These are phyloP conservation scores for Yponomeuta plumbellus DNA, from an alignment of 2,888 invertebrate genomes.

Conservation along the genomic window DNA sequence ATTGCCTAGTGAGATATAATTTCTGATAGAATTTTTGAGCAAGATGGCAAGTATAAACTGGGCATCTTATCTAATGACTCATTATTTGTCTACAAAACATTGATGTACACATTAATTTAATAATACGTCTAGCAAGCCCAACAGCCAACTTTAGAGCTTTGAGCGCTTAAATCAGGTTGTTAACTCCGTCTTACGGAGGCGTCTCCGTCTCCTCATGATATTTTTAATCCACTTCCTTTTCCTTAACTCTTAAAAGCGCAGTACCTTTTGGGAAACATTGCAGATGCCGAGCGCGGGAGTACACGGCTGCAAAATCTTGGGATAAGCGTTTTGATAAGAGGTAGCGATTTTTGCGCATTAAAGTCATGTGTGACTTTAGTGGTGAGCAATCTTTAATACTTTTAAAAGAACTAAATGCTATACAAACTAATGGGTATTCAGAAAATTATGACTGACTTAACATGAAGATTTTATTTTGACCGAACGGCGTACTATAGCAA, in stretches of 20 bases:
- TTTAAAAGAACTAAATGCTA: no score
- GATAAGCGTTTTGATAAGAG: not conserved
- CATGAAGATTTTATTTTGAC: no score
- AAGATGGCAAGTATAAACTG: no score
- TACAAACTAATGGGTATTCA: no score
- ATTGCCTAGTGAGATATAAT: no score
- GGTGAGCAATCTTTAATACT: no score
- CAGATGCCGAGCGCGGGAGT: constrained; percentile 5
- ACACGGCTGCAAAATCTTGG: not conserved
- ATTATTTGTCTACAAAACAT: no score
- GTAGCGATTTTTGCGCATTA: not conserved
- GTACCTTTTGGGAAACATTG: constrained; percentile 11
- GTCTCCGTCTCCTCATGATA: constrained; percentile 3
- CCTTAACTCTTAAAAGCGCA: not conserved
- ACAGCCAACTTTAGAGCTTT: not conserved
- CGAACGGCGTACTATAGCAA: no score
- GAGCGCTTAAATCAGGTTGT: constrained; percentile 7
- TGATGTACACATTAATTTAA: no score
- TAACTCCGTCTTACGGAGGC: constrained; percentile 2
- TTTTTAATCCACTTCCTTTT: constrained; percentile 10
- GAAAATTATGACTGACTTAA: no score
- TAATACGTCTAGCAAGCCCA: not conserved
- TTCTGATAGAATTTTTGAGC: no score
- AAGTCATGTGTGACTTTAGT: not conserved
- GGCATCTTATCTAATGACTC: no score